Percentiles rank a stretch among this genome's conserved stretches.
phyloP scores from a whole-genome alignment of 2,113 vertebrate species.

The Microtus montanus region DNA sequence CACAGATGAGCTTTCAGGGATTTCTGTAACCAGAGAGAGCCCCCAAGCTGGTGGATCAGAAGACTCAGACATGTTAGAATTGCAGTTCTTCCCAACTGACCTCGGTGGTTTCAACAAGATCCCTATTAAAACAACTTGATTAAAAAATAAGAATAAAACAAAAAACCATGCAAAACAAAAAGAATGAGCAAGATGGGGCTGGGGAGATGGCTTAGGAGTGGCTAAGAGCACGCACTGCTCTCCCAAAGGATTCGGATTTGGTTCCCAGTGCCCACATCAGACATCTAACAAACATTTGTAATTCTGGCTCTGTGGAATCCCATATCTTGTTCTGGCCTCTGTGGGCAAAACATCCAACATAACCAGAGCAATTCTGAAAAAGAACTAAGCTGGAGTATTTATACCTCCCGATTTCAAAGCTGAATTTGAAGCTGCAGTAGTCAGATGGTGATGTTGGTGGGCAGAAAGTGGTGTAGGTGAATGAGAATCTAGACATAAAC shows the following conservation, averaged over 20 bases:
- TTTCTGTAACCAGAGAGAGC: not conserved
- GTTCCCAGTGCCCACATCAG: not conserved
- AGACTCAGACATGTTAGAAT: not conserved
- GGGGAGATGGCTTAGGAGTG: too few relatives aligned
- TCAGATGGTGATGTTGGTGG: not conserved
- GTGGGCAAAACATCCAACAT: constrained; percentile 16
- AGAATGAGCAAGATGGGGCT: too few relatives aligned
- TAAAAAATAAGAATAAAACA: not conserved
- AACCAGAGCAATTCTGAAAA: constrained; percentile 21
- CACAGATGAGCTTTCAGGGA: constrained; percentile 20
- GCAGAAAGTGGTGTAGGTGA: not conserved
- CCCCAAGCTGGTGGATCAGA: not conserved
- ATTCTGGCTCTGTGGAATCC: not conserved
- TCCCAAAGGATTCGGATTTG: not conserved
- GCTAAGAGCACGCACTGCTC: not conserved
- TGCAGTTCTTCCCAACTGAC: not conserved
- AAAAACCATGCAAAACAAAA: too few relatives aligned
- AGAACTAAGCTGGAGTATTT: not conserved
- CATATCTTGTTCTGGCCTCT: not conserved
- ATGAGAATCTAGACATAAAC: not conserved
- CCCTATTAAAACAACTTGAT: not conserved
- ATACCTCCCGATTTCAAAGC: not conserved
- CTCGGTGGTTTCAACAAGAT: not conserved
- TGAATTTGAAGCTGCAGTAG: not conserved
- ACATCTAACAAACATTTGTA: not conserved